A percentile compares a stretch with the other conserved stretches of the same genome.
Evolutionary conservation across 2,797 vertebrate species (phyloP).

Genomic region (Acanthopagrus latus): DNA sequence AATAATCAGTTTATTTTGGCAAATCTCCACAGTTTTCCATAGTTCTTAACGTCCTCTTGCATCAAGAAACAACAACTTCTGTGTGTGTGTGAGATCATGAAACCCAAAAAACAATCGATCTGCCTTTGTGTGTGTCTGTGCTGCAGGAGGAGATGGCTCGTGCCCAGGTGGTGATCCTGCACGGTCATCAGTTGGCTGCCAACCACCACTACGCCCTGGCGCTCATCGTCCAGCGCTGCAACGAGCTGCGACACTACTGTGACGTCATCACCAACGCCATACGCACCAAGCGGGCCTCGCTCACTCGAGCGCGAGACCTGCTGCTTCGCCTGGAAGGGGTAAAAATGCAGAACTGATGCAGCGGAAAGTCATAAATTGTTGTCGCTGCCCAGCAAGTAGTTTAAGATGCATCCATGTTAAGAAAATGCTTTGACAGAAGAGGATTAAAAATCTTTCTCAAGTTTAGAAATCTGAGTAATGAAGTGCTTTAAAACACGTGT

Average conservation of each 20-base stretch:
- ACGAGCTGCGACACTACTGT: slow-evolving; percentile 91
- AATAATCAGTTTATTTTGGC: too few species aligned
- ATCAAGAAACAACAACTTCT: too few species aligned
- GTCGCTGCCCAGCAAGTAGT: neutral
- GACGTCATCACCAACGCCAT: slow-evolving; percentile 89
- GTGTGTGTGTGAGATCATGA: too few species aligned
- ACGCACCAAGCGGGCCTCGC: slow-evolving; percentile 85
- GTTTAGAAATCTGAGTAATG: neutral
- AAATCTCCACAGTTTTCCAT: too few species aligned
- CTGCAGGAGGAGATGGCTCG: slow-evolving; percentile 90
- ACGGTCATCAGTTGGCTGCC: slow-evolving; percentile 93
- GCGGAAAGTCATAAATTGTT: neutral
- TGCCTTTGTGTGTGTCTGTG: neutral
- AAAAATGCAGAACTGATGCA: neutral
- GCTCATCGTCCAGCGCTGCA: slow-evolving; percentile 95
- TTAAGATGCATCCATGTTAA: too few species aligned
- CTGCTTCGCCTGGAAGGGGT: slow-evolving; percentile 92
- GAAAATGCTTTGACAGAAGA: too few species aligned
- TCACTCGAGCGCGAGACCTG: slow-evolving; percentile 89
- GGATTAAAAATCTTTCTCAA: too few species aligned
- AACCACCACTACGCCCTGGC: slow-evolving; percentile 96
- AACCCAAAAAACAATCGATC: too few species aligned
- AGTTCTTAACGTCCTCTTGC: too few species aligned
- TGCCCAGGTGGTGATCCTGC: slow-evolving; percentile 90
- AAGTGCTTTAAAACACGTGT: neutral